These are phyloP conservation scores for Desoria tigrina DNA, from an alignment of 2,888 invertebrate species.

Conservation along the genomic window DNA sequence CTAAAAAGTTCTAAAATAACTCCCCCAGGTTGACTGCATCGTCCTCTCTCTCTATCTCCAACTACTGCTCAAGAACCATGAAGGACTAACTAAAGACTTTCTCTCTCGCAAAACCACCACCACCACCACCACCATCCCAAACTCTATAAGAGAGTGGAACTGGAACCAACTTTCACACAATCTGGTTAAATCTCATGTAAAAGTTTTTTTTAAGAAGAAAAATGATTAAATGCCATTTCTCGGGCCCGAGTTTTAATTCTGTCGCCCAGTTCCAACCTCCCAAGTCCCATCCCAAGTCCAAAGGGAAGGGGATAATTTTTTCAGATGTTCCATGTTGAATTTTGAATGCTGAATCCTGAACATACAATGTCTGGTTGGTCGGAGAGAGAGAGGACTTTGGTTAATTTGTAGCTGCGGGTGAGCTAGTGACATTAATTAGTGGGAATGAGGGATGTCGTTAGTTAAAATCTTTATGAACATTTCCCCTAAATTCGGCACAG, in stretches of 20 bases:
- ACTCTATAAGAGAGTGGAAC: too few species aligned
- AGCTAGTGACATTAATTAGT: slow-evolving; percentile 7
- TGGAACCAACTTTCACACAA: too few species aligned
- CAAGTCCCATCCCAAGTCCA: background rate
- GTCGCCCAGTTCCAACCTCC: background rate
- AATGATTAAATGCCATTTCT: slow-evolving; percentile 10
- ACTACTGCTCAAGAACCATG: too few species aligned
- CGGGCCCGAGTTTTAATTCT: background rate
- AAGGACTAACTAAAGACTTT: background rate
- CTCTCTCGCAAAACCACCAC: background rate
- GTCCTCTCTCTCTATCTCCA: too few species aligned
- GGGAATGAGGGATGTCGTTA: slow-evolving; percentile 4
- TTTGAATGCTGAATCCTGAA: too few species aligned
- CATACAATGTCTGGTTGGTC: too few species aligned
- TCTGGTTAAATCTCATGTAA: too few species aligned
- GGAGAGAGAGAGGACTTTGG: background rate
- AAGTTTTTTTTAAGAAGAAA: background rate
- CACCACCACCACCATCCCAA: background rate
- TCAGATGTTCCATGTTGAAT: too few species aligned
- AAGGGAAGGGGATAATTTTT: too few species aligned
- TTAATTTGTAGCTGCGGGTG: background rate
- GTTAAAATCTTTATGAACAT: slow-evolving; percentile 5
- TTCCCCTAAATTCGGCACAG: background rate
- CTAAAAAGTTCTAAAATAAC: too few species aligned
- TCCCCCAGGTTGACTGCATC: too few species aligned